Conservation (phyloP, 2,113 vertebrate species). For the Mohoua ochrocephala region DNA sequence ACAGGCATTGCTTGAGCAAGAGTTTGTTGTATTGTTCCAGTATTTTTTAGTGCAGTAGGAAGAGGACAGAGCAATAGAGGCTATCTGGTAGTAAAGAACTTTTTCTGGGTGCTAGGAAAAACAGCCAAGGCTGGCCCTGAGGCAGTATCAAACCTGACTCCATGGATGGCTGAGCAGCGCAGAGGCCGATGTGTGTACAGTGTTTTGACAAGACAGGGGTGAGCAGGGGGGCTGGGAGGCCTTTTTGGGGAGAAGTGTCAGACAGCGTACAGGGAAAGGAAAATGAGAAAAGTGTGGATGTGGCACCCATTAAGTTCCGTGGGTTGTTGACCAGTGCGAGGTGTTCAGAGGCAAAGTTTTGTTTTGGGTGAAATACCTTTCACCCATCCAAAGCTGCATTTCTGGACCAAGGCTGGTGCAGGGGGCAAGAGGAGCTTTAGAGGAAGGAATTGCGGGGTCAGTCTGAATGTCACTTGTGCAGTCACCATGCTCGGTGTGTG, state of each 20-base stretch:
- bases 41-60: neutral
- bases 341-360: neutral
- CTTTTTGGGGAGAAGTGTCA: neutral
- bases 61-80: neutral
- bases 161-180: rapidly evolving
- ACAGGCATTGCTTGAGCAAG: neutral
- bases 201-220: neutral
- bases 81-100: neutral
- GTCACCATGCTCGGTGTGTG: neutral
- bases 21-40: neutral
- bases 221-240: neutral
- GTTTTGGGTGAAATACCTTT: neutral
- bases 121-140: neutral
- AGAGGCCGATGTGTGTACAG: rapidly evolving
- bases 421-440: neutral
- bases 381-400: neutral
- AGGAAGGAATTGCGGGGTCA: neutral
- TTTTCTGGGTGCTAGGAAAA: neutral
- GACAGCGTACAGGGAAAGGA: neutral
- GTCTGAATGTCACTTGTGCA: neutral
- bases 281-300: neutral
- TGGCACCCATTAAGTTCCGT: neutral
- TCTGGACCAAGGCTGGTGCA: neutral
- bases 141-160: neutral
- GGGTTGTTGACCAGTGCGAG: neutral